Evolutionary conservation across 2,888 invertebrate species (phyloP), one percentile per base, ranked within the genome.

Genomic region (Tyria jacobaeae): DNA sequence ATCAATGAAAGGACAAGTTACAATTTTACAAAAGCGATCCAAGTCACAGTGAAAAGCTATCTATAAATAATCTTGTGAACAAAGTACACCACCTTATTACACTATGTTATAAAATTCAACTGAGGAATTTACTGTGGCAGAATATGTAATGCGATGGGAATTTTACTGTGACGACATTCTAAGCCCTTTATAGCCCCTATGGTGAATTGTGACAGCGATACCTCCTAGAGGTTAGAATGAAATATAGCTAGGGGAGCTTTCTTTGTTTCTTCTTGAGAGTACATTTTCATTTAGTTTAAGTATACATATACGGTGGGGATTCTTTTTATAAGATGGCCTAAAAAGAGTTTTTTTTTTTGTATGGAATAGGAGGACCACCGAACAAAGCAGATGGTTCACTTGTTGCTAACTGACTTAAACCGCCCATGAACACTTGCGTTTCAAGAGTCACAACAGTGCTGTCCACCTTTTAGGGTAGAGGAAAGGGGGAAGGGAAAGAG

Each of bases 141-240:
- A 66, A 72, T 52, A 58, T 64, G 49, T 52, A 69, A 62, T 60
- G 48, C 64, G 53, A 62, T 75, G 62, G 62, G 61, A 60, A 70
- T 70, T 72, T 70, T 62, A 66, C 76, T 70, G 60, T 63, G 70
- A 63, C 63, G 67, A 62, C 63, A 53, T 62, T 57, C 48, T 34
- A 24, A 41, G 51, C 66, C 58, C 70, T 76, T 76, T 66, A 73
- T 62, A 37, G 67, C 73, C 70, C 73, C 70, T 70, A 34, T 50
- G 73, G 70, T 31, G 68, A 57, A 51, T 57, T 70, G 70, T 70
- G 70, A 73, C 65, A 73, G 66, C 66, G 73, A 73, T 66, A 31
- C 39, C 50, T 50, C 37, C 39, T 35, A 60, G 53, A 54, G 53
- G 60, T 27, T 24, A 41, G 60, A 50, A 60, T 60, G 24, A 55